Conservation (phyloP, 2,888 invertebrate genomes). For the Agriopis marginaria region DNA sequence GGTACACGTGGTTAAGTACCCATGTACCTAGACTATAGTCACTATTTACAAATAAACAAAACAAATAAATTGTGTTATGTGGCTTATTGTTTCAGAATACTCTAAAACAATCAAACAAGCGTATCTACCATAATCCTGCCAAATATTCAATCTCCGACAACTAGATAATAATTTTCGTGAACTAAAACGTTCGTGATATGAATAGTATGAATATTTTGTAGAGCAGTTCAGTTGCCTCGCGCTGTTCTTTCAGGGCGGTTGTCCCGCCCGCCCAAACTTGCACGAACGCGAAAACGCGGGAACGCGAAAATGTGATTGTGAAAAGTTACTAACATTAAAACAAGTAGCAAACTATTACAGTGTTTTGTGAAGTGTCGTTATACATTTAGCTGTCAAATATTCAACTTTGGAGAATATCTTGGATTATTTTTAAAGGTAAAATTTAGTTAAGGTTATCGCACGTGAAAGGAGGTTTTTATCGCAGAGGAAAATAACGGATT, state of each 20-base stretch:
- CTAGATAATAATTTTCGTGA: conserved; percentile 24
- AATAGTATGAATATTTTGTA: conserved; percentile 36
- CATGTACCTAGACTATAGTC: too few relatives aligned
- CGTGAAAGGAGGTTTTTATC: conserved; percentile 1
- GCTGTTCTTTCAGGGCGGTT: conserved; percentile 57
- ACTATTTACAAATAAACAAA: too few relatives aligned
- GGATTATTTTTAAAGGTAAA: conserved; percentile 55
- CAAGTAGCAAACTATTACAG: conserved; percentile 18
- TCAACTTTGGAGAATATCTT: conserved; percentile 43
- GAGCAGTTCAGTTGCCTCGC: conserved; percentile 56
- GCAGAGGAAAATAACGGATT: conserved; percentile 40
- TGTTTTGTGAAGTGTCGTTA: conserved; percentile 42
- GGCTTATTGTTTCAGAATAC: not conserved
- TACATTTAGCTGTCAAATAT: conserved; percentile 1
- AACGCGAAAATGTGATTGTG: conserved; percentile 46
- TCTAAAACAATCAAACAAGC: not conserved
- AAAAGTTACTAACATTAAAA: conserved; percentile 25
- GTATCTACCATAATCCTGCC: not conserved
- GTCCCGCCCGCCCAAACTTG: conserved; percentile 67
- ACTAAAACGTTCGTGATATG: conserved; percentile 26
- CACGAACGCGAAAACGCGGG: conserved; percentile 26
- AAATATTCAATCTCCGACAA: conserved; percentile 1
- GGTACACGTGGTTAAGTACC: too few relatives aligned
- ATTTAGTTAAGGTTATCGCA: conserved; percentile 42
- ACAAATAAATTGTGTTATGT: too few relatives aligned